These are phyloP conservation scores for Hystrix brachyura DNA, from an alignment of 2,113 vertebrate genomes.

Conservation along the genomic window DNA sequence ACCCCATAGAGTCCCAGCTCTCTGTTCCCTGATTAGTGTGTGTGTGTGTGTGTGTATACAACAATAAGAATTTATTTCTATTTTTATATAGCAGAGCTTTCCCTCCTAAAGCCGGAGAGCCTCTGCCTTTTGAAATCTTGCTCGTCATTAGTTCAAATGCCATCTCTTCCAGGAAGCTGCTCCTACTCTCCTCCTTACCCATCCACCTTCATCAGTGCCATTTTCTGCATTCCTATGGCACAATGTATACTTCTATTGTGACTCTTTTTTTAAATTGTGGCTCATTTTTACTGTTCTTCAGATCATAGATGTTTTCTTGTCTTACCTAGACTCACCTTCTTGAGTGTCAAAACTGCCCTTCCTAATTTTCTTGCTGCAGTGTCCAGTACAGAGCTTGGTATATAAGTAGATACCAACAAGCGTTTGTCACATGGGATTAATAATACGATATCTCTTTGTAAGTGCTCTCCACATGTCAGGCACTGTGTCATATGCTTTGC, in stretches of 20 bases:
- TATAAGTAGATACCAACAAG: background rate
- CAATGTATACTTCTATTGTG: background rate
- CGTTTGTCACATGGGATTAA: slow-evolving; percentile 12
- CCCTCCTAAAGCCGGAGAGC: background rate
- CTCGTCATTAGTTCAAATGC: slow-evolving; percentile 1
- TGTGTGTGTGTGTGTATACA: too few species aligned
- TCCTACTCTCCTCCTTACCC: background rate
- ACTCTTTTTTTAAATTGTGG: background rate
- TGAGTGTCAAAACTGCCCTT: background rate
- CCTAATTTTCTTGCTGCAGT: background rate
- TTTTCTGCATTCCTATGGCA: background rate
- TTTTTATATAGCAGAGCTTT: background rate
- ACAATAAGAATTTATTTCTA: too few species aligned
- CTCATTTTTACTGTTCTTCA: slow-evolving; percentile 6
- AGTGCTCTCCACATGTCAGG: slow-evolving; percentile 8
- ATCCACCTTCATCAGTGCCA: background rate
- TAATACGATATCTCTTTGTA: slow-evolving; percentile 23
- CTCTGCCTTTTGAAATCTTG: background rate
- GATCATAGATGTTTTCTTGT: background rate
- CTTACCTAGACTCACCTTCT: background rate
- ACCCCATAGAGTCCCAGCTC: background rate
- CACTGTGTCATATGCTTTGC: slow-evolving; percentile 19
- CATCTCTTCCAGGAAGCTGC: slow-evolving; percentile 40
- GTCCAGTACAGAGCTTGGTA: slow-evolving; percentile 29
- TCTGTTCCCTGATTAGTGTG: background rate